Evolutionary conservation across 1,140 invertebrate species (phyloP).

Genomic region (Sesamia nonagrioides): DNA sequence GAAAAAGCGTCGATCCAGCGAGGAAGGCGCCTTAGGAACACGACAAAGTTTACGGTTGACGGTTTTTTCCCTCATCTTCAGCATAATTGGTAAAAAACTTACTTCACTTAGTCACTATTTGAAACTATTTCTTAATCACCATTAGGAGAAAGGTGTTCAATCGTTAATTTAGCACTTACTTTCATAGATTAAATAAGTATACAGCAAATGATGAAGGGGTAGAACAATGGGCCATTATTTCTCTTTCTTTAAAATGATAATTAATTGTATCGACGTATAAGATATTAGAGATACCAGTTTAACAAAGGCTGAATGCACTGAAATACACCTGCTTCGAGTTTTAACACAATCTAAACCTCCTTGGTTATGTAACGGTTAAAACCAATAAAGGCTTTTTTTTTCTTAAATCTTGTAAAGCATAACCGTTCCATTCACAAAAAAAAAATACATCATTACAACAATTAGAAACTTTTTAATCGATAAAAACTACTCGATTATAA

Average conservation of each 20-base stretch:
- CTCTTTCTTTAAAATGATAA: neutral
- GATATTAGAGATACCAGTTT: neutral
- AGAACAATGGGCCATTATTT: neutral
- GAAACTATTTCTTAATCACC: no score
- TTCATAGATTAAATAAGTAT: neutral
- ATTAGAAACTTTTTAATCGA: conserved; percentile 43
- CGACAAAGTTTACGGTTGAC: no score
- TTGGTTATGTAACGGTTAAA: conserved; percentile 2
- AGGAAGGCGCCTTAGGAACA: no score
- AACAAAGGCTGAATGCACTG: conserved; percentile 11
- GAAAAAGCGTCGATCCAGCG: no score
- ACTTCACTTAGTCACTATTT: no score
- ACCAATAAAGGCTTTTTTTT: neutral
- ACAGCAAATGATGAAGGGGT: neutral
- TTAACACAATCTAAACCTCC: conserved; percentile 3
- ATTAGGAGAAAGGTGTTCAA: no score
- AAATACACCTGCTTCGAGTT: neutral
- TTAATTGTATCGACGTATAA: neutral
- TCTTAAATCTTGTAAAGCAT: neutral
- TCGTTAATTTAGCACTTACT: no score
- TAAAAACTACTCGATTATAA: conserved; percentile 8
- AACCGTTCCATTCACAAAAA: conserved; percentile 21
- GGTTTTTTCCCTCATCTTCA: no score
- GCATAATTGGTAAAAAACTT: no score
- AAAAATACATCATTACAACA: conserved; percentile 16